These are phyloP conservation scores for Oncorhynchus tshawytscha DNA, from an alignment of 2,113 vertebrate species.

Conservation along the genomic window DNA sequence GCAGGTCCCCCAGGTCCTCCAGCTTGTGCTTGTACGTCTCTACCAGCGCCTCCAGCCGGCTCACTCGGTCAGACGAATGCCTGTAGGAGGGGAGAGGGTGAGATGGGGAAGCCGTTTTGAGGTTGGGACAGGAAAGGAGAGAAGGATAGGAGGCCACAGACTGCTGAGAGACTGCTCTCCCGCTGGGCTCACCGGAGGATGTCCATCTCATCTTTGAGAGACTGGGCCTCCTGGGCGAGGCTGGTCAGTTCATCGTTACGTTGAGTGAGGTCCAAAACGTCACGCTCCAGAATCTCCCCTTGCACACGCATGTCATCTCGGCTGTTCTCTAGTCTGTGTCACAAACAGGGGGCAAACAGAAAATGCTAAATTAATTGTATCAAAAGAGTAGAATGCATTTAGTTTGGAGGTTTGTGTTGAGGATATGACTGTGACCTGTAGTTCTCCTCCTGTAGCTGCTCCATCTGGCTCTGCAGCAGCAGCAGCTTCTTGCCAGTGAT, in stretches of 20 bases:
- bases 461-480: slow-evolving; percentile 87
- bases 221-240: slow-evolving; percentile 85
- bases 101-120: not conserved
- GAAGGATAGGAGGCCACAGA: not conserved
- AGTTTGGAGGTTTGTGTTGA: not conserved
- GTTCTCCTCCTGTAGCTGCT: slow-evolving; percentile 90
- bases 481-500: slow-evolving; percentile 86
- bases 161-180: not conserved
- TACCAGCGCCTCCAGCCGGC: slow-evolving; percentile 82
- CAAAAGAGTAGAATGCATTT: no score
- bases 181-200: slow-evolving; percentile 79
- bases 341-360: not conserved
- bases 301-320: slow-evolving; percentile 79
- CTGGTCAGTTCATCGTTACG: slow-evolving; percentile 84
- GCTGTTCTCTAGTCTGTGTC: slow-evolving; percentile 78
- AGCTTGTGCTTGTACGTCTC: slow-evolving; percentile 85
- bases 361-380: not conserved
- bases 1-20: slow-evolving; percentile 86
- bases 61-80: slow-evolving; percentile 86
- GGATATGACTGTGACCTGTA: slow-evolving; percentile 74
- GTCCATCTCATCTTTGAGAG: slow-evolving; percentile 90
- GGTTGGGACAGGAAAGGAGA: not conserved
- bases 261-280: slow-evolving; percentile 76
- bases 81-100: slow-evolving; percentile 53
- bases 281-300: slow-evolving; percentile 73